A percentile compares a stretch with the other conserved stretches of the same genome.
These are phyloP conservation scores for Suricata suricatta DNA, from an alignment of 2,113 vertebrate genomes.

Conservation along the genomic window DNA sequence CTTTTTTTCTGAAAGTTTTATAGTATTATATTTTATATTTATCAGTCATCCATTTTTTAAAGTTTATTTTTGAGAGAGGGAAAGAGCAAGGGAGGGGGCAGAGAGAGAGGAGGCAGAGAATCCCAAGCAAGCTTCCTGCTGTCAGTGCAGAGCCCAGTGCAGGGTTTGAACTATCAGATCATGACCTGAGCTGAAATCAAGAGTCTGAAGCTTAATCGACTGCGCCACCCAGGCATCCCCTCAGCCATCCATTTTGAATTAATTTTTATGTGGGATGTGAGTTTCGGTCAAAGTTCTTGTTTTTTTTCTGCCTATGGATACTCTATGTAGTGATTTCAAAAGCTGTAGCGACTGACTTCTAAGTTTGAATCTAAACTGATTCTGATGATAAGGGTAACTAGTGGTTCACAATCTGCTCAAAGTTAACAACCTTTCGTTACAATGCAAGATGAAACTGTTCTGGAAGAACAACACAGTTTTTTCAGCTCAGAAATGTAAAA, in stretches of 20 bases:
- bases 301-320: background rate
- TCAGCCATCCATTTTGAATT: background rate
- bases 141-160: too few relatives aligned
- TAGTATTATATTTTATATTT: constrained; percentile 13
- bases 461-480: background rate
- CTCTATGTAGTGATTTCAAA: background rate
- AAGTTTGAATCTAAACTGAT: background rate
- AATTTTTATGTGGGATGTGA: background rate
- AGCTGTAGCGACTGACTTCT: background rate
- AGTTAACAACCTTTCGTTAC: background rate
- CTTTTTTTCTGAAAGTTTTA: background rate
- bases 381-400: background rate
- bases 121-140: too few relatives aligned
- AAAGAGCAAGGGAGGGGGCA: too few relatives aligned
- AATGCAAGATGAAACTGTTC: background rate
- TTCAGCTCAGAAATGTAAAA: constrained; percentile 13
- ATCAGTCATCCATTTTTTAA: background rate
- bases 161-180: too few relatives aligned
- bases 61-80: too few relatives aligned
- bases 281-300: background rate
- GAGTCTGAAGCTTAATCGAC: too few relatives aligned
- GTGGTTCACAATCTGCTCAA: background rate
- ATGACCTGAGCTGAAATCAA: too few relatives aligned
- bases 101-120: too few relatives aligned
- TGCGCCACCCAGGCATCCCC: too few relatives aligned